Evolutionary conservation across 2,888 invertebrate species (phyloP).

Genomic region (Tineola bisselliella): DNA sequence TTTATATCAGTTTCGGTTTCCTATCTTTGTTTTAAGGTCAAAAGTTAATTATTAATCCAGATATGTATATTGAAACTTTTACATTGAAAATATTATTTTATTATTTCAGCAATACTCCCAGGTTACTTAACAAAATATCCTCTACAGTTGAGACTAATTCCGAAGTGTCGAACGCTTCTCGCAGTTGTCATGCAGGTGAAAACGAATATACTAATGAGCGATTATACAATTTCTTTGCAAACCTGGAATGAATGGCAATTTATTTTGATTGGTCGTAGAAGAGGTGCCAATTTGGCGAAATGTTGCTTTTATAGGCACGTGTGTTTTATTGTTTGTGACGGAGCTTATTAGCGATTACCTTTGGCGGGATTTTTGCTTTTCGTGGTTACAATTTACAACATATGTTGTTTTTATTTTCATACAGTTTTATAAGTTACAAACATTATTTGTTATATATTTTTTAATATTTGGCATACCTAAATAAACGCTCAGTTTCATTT

Average conservation of each 20-base stretch:
- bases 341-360: constrained; percentile 8
- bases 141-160: too few relatives aligned
- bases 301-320: constrained; percentile 19
- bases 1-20: too few relatives aligned
- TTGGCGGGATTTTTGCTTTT: not conserved
- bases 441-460: not conserved
- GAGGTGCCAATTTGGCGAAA: constrained; percentile 29
- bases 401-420: not conserved
- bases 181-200: not conserved
- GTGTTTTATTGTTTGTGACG: constrained; percentile 19
- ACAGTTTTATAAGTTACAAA: not conserved
- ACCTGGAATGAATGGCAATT: constrained; percentile 26
- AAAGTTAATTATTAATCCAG: too few relatives aligned
- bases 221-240: not conserved
- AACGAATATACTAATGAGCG: too few relatives aligned
- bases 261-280: constrained; percentile 34
- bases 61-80: too few relatives aligned
- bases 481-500: too few relatives aligned
- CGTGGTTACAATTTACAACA: not conserved
- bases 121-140: too few relatives aligned
- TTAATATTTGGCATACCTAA: too few relatives aligned
- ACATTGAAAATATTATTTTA: too few relatives aligned
- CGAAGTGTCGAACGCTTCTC: too few relatives aligned
- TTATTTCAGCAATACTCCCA: too few relatives aligned
- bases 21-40: too few relatives aligned